Evolutionary conservation across 2,888 invertebrate genomes (phyloP), one percentile per base, ranked within the genome.

Genomic region (Hipparchia sbordonii): DNA sequence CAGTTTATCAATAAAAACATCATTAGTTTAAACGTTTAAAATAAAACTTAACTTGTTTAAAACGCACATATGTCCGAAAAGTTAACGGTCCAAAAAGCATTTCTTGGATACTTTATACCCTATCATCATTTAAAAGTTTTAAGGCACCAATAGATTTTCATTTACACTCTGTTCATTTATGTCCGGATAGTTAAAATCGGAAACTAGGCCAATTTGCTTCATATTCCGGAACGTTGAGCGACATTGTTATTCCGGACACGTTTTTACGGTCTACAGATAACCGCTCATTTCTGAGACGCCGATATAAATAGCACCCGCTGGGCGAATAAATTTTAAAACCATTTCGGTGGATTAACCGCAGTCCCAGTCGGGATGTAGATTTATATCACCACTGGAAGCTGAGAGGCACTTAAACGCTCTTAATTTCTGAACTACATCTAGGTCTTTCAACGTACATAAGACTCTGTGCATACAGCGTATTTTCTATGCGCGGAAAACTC

Each of bases 251-350:
- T 91, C 92, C 78, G 81, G 81, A 84, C 92, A 89, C 92, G 92
- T 90, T 84, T 83, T 85, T 85, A 86, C 87, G 89, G 75, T 89
- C 90, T 83, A 74, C 81, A 89, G 92, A 92, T 92, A 92, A 91
- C 92, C 91, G 88, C 91, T 92, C 92, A 92, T 92, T 92, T 92
- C 92, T 90, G 91, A 88, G 76, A 76, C 90, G 88, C 88, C 89
- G 84, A 88, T 91, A 91, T 92, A 91, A 92, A 92, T 91, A 90
- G 90, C 87, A 85, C 92, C 91, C 92, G 77, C 75, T 82, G 91
- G 91, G 82, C 85, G 85, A 88, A 92, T 92, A 91, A 89, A 91
- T 92, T 92, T 91, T 87, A 91, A 90, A 91, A 85, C 87, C 87
- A 85, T 87, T 87, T 80, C 82, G 74, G 70, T 78, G 84, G 84